Conservation (phyloP, 2,113 vertebrate species). For the Gnathonemus longibarbis region DNA sequence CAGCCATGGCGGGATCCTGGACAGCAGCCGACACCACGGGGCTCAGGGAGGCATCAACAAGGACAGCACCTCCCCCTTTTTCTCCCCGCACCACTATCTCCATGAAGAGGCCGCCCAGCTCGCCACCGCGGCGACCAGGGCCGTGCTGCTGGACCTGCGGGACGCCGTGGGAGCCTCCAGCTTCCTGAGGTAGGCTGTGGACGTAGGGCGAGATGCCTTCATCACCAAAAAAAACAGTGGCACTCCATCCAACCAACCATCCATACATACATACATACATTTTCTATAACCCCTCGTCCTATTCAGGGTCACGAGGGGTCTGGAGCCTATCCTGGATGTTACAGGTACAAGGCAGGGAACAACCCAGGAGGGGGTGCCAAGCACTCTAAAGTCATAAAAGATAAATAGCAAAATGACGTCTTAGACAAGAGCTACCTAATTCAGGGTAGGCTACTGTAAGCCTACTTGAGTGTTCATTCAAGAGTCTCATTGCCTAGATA, state of each 20-base stretch:
- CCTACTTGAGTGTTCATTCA: background rate
- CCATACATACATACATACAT: background rate
- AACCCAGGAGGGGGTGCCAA: background rate
- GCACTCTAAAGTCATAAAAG: background rate
- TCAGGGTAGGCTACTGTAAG: background rate
- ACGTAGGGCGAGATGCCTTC: background rate
- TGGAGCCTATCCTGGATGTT: background rate
- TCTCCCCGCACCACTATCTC: constrained; percentile 74
- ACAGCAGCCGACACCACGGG: constrained; percentile 57
- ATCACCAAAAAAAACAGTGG: background rate
- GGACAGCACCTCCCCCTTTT: constrained; percentile 68
- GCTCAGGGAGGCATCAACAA: constrained; percentile 80
- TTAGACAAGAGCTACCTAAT: background rate
- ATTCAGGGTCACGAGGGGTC: background rate
- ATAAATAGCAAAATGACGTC: background rate
- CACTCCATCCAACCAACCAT: background rate
- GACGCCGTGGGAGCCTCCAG: constrained; percentile 54
- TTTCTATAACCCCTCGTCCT: background rate
- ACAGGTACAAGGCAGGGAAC: background rate
- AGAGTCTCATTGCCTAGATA: background rate
- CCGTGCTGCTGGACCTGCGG: constrained; percentile 62
- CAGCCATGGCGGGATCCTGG: constrained; percentile 75
- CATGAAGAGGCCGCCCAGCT: constrained; percentile 63
- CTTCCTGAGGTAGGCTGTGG: constrained; percentile 61
- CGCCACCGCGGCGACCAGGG: constrained; percentile 64